Conservation (phyloP, 1,140 invertebrate genomes). For the Neotoxoptera formosana region DNA sequence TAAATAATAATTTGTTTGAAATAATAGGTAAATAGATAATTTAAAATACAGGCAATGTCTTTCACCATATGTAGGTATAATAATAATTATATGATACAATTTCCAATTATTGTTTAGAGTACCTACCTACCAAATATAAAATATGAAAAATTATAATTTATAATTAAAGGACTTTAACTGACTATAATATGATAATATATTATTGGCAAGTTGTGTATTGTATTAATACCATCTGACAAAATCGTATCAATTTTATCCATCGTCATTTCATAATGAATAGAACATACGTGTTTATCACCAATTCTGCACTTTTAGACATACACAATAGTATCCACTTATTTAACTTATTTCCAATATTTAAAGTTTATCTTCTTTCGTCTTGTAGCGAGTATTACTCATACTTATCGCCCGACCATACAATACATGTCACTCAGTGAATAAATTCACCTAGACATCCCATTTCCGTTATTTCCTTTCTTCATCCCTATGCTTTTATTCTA, state of each 20-base stretch:
- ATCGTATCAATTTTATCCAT: neutral
- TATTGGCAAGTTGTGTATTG: neutral
- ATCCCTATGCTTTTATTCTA: neutral
- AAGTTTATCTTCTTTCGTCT: constrained; percentile 20
- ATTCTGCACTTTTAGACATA: constrained; percentile 17
- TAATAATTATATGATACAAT: no score
- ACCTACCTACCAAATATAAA: neutral
- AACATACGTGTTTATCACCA: constrained; percentile 3
- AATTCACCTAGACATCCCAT: constrained; percentile 28
- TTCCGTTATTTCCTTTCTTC: neutral
- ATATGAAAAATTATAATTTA: neutral
- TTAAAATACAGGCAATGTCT: neutral
- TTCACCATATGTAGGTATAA: no score
- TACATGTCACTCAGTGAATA: neutral
- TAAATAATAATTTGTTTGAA: no score
- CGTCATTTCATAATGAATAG: neutral
- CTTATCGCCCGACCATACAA: neutral
- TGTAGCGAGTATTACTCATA: constrained; percentile 1
- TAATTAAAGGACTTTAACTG: neutral
- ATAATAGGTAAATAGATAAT: no score
- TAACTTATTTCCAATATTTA: constrained; percentile 32
- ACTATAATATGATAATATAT: neutral
- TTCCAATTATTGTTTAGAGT: neutral
- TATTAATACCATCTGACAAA: neutral
- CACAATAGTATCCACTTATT: constrained; percentile 21